A percentile compares a stretch with the other conserved stretches of the same genome.
phyloP scores from a whole-genome alignment of 2,797 vertebrate genomes.

The Cossypha heuglini region DNA sequence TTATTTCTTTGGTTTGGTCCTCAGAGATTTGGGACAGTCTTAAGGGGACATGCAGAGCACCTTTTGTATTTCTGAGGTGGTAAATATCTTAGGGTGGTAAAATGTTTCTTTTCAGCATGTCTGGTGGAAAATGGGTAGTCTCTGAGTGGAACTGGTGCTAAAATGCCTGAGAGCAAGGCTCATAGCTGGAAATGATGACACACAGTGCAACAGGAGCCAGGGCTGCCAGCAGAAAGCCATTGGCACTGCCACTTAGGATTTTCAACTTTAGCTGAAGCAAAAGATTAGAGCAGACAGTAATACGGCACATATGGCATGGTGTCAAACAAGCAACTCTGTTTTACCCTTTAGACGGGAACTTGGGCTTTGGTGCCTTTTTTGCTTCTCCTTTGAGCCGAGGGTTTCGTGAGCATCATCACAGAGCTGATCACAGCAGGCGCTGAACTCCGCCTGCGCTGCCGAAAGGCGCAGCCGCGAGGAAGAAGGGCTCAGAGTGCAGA shows the following conservation, averaged over 20 bases:
- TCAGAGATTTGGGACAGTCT: neutral
- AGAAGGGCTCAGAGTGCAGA: neutral
- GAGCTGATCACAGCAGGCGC: rapidly evolving
- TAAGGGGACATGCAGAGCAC: neutral
- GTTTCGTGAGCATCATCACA: rapidly evolving
- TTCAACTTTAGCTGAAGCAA: neutral
- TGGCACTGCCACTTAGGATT: neutral
- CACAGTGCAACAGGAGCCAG: neutral
- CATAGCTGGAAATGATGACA: neutral
- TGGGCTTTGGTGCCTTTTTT: neutral
- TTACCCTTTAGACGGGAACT: neutral
- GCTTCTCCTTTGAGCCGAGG: neutral
- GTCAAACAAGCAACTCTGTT: neutral
- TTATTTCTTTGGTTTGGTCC: neutral
- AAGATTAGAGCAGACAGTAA: neutral
- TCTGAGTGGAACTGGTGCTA: neutral
- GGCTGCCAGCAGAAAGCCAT: neutral
- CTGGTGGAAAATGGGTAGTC: neutral
- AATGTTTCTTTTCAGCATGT: neutral
- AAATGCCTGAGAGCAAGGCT: neutral
- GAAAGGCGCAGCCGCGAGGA: neutral
- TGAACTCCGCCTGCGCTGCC: neutral
- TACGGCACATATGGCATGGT: neutral
- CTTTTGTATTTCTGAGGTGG: neutral
- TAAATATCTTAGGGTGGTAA: neutral